Percentiles rank a stretch among this genome's conserved stretches.
These are phyloP conservation scores for Antennarius maculatus DNA, from an alignment of 2,797 vertebrate species.

Conservation along the genomic window DNA sequence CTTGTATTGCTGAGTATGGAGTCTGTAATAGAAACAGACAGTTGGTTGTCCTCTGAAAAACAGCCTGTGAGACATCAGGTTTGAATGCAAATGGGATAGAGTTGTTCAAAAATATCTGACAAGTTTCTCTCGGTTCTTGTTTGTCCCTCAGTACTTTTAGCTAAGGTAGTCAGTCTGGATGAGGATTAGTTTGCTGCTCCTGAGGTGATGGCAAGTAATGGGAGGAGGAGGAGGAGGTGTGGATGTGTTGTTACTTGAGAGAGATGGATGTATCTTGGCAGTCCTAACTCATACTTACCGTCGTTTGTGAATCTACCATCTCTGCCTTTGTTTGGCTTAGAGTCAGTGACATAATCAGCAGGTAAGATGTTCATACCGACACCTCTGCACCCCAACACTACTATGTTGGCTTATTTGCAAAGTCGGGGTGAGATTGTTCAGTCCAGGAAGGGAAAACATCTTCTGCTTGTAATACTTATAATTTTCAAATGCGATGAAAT, in stretches of 20 bases:
- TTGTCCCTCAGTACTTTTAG: slow-evolving; percentile 18
- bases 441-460: not conserved
- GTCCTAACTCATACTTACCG: slow-evolving; percentile 30
- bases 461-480: not conserved
- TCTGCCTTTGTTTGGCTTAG: slow-evolving; percentile 38
- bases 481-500: slow-evolving; percentile 2
- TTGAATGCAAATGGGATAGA: slow-evolving; percentile 59
- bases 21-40: slow-evolving; percentile 63
- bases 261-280: slow-evolving; percentile 51
- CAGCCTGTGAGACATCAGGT: slow-evolving; percentile 29
- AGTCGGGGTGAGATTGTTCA: not conserved
- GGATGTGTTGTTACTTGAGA: slow-evolving; percentile 26
- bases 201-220: slow-evolving; percentile 28
- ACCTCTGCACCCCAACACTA: slow-evolving; percentile 7
- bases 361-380: slow-evolving; percentile 43
- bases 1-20: slow-evolving; percentile 47
- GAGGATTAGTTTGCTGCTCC: slow-evolving; percentile 23
- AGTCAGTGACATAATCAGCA: slow-evolving; percentile 33
- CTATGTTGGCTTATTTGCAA: slow-evolving; percentile 2
- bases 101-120: slow-evolving; percentile 30
- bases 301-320: slow-evolving; percentile 20
- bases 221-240: slow-evolving; percentile 9
- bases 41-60: slow-evolving; percentile 52
- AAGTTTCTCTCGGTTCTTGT: slow-evolving; percentile 19
- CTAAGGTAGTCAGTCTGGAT: slow-evolving; percentile 3